Evolutionary conservation across 2,113 vertebrate species (phyloP), one percentile per base, ranked within the genome.

Genomic region (Sinocyclocheilus anshuiensis): DNA sequence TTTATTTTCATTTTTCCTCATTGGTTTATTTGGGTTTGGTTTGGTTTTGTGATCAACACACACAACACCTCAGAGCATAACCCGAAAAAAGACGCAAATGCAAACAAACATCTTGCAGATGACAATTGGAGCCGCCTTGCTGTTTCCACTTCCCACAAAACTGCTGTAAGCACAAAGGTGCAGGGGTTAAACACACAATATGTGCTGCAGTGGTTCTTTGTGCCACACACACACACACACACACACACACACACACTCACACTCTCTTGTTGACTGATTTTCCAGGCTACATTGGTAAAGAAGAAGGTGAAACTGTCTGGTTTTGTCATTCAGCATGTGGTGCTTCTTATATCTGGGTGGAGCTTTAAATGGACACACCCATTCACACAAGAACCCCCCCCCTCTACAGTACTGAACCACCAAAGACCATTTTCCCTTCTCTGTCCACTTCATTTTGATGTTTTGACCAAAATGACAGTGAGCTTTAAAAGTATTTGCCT

Each of bases 321-420:
- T 93, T 94, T 93, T 90, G 90, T 95, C 91, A 91, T 92, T 95
- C 91, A 91, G 90, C 84, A 92, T 91, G 77, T 80, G 84, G 90
- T 90, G 91, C 87, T 84, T 82, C 10, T 91, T 92, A 90, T 88
- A 89, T 92, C 91, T 79, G 91, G 53, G 16, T 88, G 55, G 67
- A 0, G 75, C 91, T 91, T 91, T 90, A 86, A 92, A 91, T 88
- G 87, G 89, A 93, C 88, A 91, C 79, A 67, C 93, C 92, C 59
- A 89, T 11, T 12, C 29, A 50, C n/a, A 53, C 53, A 20, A 53
- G 33, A 55, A 72, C 50, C 26, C 18, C 26, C 63, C 39, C 71
- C 74, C 29, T 29, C 29, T 29, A 91, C 94, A 95, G 94, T 90
- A 89, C 94, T 92, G 93, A 93, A 91, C 94, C 96, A 96, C 95